A percentile compares a stretch with the other conserved stretches of the same genome.
Conservation (phyloP, 2,888 invertebrate species). For the Dicyrtoma fusca region DNA sequence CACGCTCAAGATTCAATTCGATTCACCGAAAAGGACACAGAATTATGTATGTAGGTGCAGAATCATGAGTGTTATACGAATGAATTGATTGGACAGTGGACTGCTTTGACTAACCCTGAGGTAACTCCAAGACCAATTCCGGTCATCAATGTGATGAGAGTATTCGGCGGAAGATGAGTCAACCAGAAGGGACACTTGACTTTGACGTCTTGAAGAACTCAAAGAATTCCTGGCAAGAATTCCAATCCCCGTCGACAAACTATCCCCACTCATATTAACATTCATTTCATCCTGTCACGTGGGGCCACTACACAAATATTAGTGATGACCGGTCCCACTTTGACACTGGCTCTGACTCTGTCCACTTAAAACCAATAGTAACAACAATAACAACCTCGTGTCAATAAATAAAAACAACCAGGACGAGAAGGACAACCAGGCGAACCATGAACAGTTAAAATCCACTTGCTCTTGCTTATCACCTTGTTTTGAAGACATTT, state of each 20-base stretch:
- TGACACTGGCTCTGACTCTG: neutral
- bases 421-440: no score
- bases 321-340: neutral
- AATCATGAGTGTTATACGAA: no score
- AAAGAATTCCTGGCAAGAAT: conserved; percentile 37
- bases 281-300: neutral
- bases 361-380: neutral
- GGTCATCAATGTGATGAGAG: conserved; percentile 57
- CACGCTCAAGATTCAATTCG: neutral
- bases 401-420: neutral
- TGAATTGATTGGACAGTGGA: no score
- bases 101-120: conserved; percentile 63
- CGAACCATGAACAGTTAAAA: no score
- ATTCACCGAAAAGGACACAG: no score
- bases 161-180: conserved; percentile 48
- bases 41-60: no score
- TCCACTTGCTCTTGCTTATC: no score
- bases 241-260: conserved; percentile 34
- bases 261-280: conserved; percentile 30
- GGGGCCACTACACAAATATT: neutral
- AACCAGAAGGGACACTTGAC: conserved; percentile 50
- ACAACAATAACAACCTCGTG: neutral
- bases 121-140: conserved; percentile 69
- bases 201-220: conserved; percentile 46
- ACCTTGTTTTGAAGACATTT: no score